Evolutionary conservation across 2,797 vertebrate species (phyloP), one percentile per base, ranked within the genome.

Genomic region (Cuniculus paca): DNA sequence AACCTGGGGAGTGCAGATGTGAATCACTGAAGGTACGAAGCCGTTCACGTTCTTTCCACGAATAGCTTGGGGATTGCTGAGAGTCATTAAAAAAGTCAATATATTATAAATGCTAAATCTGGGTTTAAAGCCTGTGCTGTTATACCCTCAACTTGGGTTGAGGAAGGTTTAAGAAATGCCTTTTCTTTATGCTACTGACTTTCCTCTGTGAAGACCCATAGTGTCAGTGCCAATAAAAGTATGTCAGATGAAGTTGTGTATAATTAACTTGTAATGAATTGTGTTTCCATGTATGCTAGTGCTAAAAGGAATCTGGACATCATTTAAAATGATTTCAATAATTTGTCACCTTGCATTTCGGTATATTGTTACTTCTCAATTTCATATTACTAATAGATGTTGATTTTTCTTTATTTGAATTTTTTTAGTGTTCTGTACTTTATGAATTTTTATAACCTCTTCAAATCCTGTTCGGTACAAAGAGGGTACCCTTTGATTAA

Each of bases 271-370:
- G n/a, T 22, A 54, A 48, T 6, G 90, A 84, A 80, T 45, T 5
- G 20, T 89, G 48, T 74, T 81, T 90, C 54, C 90, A 42, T 50
- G 13, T 92, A 82, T 75, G 28, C 5, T 61, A 61, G 50, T 12
- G 19, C 24, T 58, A 48, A 90, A 77, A 91, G 82, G 36, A 81
- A 90, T 45, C 31, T 88, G 52, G 45, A 65, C 12, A 83, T 92
- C 60, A 86, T 77, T 78, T 91, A 80, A 89, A 93, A 86, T 80
- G 26, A 94, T 58, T 86, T 89, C 39, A 82, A 34, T 65, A 82
- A 94, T 87, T 84, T 34, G 82, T 74, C 17, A 90, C 86, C n/a
- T 80, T 95, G 22, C 2, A 20, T 87, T 92, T 87, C 88, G 74
- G 3, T 75, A 13, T 91, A 7, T 74, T 84, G 36, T 84, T 24